Percentiles rank a stretch among this genome's conserved stretches.
These are phyloP conservation scores for Eurypyga helias DNA, from an alignment of 2,113 vertebrate species.

Conservation along the genomic window DNA sequence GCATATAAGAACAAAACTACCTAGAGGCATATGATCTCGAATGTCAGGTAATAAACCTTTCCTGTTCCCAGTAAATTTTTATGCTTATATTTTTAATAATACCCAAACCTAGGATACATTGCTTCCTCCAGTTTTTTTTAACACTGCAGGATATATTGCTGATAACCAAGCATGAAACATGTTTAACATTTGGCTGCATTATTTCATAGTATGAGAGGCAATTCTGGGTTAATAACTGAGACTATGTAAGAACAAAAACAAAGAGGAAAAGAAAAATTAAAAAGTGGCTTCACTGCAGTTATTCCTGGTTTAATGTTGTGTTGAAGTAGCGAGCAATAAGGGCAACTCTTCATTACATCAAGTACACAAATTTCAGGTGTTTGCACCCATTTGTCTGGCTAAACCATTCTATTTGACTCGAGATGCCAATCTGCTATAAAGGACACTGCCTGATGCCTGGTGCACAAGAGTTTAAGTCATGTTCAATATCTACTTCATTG, in stretches of 20 bases:
- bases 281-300: background rate
- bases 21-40: background rate
- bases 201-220: background rate
- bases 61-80: background rate
- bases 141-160: background rate
- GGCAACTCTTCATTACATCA: background rate
- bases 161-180: background rate
- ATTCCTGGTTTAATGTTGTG: background rate
- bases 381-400: background rate
- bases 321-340: background rate
- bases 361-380: rapidly evolving
- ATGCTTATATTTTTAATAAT: conserved; percentile 7
- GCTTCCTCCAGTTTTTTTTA: background rate
- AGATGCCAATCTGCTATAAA: background rate
- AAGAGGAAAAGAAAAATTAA: background rate
- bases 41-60: conserved; percentile 12
- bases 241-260: background rate
- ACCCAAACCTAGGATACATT: background rate
- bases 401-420: background rate
- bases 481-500: rapidly evolving
- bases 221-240: background rate
- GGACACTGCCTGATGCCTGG: background rate
- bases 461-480: background rate
- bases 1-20: background rate
- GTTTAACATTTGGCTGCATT: background rate